These are phyloP conservation scores for Agrilus biguttatus DNA, from an alignment of 2,888 invertebrate species.

Conservation along the genomic window DNA sequence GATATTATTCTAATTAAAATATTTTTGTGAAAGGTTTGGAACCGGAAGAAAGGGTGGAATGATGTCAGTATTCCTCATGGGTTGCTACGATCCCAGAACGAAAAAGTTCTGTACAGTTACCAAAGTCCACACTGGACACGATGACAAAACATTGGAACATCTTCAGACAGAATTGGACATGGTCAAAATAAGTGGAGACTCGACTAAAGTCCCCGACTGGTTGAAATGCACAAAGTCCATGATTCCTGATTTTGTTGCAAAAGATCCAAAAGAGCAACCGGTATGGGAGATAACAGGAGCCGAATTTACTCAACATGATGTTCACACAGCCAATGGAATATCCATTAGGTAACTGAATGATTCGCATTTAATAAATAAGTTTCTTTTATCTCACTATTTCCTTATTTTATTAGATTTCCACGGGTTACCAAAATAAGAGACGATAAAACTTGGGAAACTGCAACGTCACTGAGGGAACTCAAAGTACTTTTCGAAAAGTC, in stretches of 20 bases:
- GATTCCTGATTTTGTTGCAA: slow-evolving; percentile 80
- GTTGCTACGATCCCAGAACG: slow-evolving; percentile 57
- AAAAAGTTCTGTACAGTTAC: slow-evolving; percentile 80
- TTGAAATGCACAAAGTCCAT: slow-evolving; percentile 66
- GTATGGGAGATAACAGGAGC: slow-evolving; percentile 93
- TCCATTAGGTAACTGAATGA: slow-evolving; percentile 41
- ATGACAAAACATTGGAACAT: slow-evolving; percentile 68
- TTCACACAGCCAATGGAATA: slow-evolving; percentile 87
- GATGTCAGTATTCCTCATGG: slow-evolving; percentile 91
- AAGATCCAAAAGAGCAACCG: slow-evolving; percentile 70
- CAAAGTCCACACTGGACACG: slow-evolving; percentile 79
- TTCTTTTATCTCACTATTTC: too few species aligned
- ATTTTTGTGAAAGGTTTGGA: slow-evolving; percentile 31
- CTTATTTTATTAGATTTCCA: slow-evolving; percentile 51
- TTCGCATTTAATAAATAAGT: too few species aligned
- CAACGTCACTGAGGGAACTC: slow-evolving; percentile 66
- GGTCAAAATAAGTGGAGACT: slow-evolving; percentile 68
- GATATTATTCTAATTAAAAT: too few species aligned
- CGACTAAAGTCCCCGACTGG: slow-evolving; percentile 59
- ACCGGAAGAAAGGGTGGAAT: slow-evolving; percentile 84
- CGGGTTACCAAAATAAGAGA: slow-evolving; percentile 67
- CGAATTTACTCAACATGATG: slow-evolving; percentile 62
- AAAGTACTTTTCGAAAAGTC: slow-evolving; percentile 53
- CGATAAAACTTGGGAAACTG: slow-evolving; percentile 75
- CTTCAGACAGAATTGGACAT: slow-evolving; percentile 60